Conservation (phyloP, 2,113 vertebrate species). For the Pavo muticus region DNA sequence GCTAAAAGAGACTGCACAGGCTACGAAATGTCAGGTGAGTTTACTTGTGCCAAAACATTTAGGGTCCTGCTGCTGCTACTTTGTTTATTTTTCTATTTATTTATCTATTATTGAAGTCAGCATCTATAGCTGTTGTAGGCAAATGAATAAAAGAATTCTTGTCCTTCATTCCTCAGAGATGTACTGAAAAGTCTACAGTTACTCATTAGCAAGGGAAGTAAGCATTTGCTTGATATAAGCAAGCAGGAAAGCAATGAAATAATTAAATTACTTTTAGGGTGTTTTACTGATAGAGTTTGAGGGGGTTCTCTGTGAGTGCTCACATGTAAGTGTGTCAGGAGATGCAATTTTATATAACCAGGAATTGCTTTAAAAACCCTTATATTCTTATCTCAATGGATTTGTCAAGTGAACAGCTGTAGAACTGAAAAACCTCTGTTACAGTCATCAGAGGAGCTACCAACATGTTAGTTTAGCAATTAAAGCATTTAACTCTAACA, state of each 20-base stretch:
- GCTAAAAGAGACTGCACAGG: background rate
- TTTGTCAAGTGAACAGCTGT: background rate
- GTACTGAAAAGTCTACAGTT: background rate
- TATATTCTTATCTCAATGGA: background rate
- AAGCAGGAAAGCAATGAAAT: background rate
- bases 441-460: background rate
- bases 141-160: background rate
- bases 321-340: rapidly evolving
- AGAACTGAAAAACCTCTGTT: background rate
- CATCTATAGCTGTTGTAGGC: background rate
- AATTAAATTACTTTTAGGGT: background rate
- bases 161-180: background rate
- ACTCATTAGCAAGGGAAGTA: background rate
- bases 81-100: background rate
- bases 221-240: background rate
- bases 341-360: background rate
- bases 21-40: slow-evolving; percentile 11
- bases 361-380: background rate
- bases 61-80: background rate
- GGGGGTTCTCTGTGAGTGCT: background rate
- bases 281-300: background rate
- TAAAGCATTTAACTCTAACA: slow-evolving; percentile 10
- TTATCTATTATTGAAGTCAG: background rate
- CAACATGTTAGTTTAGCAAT: background rate
- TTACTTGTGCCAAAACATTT: background rate